Base-by-base conservation (phyloP, 2,113 vertebrate species). In the Anolis sagrei region DNA sequence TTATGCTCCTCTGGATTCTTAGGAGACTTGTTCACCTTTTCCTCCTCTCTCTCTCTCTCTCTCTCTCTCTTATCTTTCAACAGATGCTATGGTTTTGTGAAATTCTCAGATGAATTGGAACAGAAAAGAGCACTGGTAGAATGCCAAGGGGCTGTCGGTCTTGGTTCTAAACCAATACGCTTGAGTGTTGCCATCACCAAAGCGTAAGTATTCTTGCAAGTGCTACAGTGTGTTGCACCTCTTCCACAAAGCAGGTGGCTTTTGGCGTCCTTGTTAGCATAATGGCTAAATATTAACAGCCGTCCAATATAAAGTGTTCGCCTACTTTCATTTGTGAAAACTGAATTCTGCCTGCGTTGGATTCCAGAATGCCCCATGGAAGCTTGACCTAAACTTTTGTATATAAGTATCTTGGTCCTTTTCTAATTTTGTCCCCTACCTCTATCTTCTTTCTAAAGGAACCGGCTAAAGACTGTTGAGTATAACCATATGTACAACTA, bases 61-160 rank as follows among this genome's bases (percentile, higher is more conserved):
- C 54, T n/a, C 36, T 27, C 36, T 32, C 29, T 19, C 51, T 2
- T 89, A 0, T 95, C 79, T 92, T 49, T 86, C 84, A 87, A 44
- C 87, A 98, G 98, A 94, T 98, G 98, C 91, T 99, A 98, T 18
- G 98, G 98, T n/a, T 99, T 99, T 62, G 98, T 99, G 90, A 98
- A 98, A 85, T 99, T 99, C 94, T 97, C 97, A 1, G 98, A 98
- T 82, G 98, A 98, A 83, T 91, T 97, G 93, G 97, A 98, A 82
- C 98, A 98, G 96, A 99, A 97, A 91, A 94, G 97, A 82, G 98
- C 98, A 0, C 89, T 99, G 79, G 96, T 97, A 0, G 98, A 98
- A 92, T 98, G 97, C 91, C 98, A 99, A 89, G 97, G 98, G 16
- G 97, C 97, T 0, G 90, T 97, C 49, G 98, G 98, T 6, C 94